A percentile compares a stretch with the other conserved stretches of the same genome.
phyloP scores from a whole-genome alignment of 2,113 vertebrate genomes.

The Tricholaema leucomelas region DNA sequence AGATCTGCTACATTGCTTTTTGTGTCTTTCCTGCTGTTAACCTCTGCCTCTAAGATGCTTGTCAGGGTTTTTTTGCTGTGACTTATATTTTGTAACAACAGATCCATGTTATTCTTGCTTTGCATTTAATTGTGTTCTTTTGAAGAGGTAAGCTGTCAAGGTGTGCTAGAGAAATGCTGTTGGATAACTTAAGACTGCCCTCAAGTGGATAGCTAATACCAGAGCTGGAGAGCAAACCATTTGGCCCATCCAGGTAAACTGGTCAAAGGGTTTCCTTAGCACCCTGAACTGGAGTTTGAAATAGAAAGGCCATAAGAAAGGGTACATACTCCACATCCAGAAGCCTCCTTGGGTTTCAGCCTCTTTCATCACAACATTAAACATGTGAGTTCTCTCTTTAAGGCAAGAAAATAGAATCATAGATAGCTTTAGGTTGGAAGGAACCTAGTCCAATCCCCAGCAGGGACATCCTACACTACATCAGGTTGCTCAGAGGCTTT shows the following conservation, averaged over 20 bases:
- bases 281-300: neutral
- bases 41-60: neutral
- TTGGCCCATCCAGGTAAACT: neutral
- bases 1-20: neutral
- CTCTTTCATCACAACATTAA: neutral
- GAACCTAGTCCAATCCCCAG: too few relatives aligned
- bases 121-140: neutral
- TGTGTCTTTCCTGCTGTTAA: neutral
- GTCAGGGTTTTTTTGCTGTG: neutral
- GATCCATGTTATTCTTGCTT: neutral
- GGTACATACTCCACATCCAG: neutral
- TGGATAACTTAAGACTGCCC: constrained; percentile 32
- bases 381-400: neutral
- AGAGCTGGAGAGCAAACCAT: neutral
- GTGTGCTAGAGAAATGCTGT: neutral
- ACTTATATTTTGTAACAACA: neutral
- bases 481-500: too few relatives aligned
- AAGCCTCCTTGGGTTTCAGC: neutral
- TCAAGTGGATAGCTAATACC: constrained; percentile 20
- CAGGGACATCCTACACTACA: too few relatives aligned
- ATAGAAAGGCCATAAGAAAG: neutral
- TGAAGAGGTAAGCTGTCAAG: neutral
- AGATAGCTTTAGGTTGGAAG: too few relatives aligned
- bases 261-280: neutral
- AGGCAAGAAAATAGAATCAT: neutral